A percentile compares a stretch with the other conserved stretches of the same genome.
Evolutionary conservation across 2,113 vertebrate species (phyloP).

Genomic region (Atherinomorus stipes): DNA sequence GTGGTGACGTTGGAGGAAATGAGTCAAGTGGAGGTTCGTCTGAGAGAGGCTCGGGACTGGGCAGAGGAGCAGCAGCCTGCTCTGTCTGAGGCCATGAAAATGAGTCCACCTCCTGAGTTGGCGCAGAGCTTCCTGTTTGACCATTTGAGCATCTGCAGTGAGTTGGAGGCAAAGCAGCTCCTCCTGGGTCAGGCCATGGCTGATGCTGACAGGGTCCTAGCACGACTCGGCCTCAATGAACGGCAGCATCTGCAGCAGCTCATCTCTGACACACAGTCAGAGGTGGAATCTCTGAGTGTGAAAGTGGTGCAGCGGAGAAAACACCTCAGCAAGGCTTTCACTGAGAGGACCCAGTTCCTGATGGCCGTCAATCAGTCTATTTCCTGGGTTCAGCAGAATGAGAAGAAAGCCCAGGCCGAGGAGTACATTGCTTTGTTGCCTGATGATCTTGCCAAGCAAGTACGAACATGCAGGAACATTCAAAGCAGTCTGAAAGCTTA

Average conservation of each 20-base stretch:
- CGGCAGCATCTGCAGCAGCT: slow-evolving; percentile 89
- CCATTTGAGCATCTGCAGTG: slow-evolving; percentile 92
- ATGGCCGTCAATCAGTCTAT: slow-evolving; percentile 90
- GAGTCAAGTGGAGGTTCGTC: slow-evolving; percentile 84
- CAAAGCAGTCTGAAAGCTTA: slow-evolving; percentile 92
- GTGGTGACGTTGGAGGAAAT: slow-evolving; percentile 90
- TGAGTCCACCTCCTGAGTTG: slow-evolving; percentile 92
- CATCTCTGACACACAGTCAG: slow-evolving; percentile 86
- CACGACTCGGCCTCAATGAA: slow-evolving; percentile 92
- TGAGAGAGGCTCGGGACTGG: slow-evolving; percentile 93
- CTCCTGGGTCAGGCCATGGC: slow-evolving; percentile 86
- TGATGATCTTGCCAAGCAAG: slow-evolving; percentile 92
- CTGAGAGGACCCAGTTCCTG: slow-evolving; percentile 94
- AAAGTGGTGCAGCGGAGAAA: slow-evolving; percentile 90
- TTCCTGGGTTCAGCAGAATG: slow-evolving; percentile 92
- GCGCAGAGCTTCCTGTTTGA: slow-evolving; percentile 93
- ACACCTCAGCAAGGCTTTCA: slow-evolving; percentile 93
- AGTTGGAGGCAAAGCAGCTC: slow-evolving; percentile 93
- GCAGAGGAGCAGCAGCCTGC: slow-evolving; percentile 90
- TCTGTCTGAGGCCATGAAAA: slow-evolving; percentile 89
- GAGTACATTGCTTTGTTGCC: slow-evolving; percentile 92
- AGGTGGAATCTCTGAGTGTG: slow-evolving; percentile 86
- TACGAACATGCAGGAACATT: slow-evolving; percentile 88
- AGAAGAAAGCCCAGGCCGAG: slow-evolving; percentile 88
- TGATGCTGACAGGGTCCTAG: slow-evolving; percentile 90